phyloP scores from a whole-genome alignment of 2,113 vertebrate species.

The Pipra filicauda region DNA sequence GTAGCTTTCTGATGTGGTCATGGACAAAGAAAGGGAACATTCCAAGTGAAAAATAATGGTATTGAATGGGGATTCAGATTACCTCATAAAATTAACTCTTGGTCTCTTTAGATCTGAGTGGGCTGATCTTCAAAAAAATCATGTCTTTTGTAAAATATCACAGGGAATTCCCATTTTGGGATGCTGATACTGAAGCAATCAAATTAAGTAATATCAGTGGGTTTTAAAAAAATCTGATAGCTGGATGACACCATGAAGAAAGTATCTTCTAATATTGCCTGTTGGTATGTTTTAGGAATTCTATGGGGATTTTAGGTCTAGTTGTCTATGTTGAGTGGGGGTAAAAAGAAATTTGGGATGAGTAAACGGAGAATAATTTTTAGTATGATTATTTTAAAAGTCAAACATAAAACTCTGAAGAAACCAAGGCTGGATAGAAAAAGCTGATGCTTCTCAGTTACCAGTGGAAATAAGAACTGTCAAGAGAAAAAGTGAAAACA shows the following conservation, averaged over 20 bases:
- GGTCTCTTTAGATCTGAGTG: background rate
- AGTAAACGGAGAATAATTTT: background rate
- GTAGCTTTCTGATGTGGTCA: background rate
- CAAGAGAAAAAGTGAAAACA: background rate
- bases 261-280: background rate
- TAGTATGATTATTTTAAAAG: background rate
- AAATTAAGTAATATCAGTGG: background rate
- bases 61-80: background rate
- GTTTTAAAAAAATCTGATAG: background rate
- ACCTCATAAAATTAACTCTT: background rate
- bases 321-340: background rate
- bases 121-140: background rate
- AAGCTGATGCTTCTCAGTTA: background rate
- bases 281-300: background rate
- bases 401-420: background rate
- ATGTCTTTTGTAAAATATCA: background rate
- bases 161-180: background rate
- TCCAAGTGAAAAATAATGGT: rapidly evolving
- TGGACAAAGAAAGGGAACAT: background rate
- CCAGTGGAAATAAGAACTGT: background rate
- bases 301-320: background rate
- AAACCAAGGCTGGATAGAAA: background rate
- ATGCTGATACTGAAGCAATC: background rate
- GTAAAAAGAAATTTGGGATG: background rate
- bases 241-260: background rate